Evolutionary conservation across 1,140 invertebrate genomes (phyloP).

Genomic region (Saxidomus purpurata): DNA sequence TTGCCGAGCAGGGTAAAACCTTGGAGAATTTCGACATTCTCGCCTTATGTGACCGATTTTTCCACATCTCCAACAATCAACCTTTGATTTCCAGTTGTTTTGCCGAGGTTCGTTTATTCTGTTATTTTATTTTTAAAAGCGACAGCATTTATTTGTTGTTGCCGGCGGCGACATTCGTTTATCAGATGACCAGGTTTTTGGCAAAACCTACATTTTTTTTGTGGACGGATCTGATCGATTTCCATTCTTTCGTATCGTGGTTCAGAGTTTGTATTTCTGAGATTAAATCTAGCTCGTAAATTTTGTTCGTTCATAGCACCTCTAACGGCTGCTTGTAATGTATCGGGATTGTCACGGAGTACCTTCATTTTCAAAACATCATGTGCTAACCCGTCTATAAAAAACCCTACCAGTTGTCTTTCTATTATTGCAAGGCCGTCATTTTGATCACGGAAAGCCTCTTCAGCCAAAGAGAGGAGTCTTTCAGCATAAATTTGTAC

Average conservation of each 20-base stretch:
- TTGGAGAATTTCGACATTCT: background rate
- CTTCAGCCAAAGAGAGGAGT: background rate
- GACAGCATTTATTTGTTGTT: background rate
- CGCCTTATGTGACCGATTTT: background rate
- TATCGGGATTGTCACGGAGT: constrained; percentile 12
- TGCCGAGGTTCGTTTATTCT: background rate
- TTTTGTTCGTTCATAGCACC: background rate
- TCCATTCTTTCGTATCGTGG: background rate
- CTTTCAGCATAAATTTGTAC: background rate
- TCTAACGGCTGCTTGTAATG: background rate
- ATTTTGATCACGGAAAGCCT: background rate
- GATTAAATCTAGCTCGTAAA: constrained; percentile 1
- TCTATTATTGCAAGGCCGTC: background rate
- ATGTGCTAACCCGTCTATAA: constrained; percentile 4
- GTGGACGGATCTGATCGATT: background rate
- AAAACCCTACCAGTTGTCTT: constrained; percentile 21
- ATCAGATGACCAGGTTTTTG: background rate
- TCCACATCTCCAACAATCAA: background rate
- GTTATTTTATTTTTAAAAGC: background rate
- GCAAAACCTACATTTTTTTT: background rate
- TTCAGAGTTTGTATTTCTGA: background rate
- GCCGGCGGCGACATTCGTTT: background rate
- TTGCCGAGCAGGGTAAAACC: too few species aligned
- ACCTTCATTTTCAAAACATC: constrained; percentile 37
- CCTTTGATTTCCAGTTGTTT: background rate